Evolutionary conservation across 2,113 vertebrate species (phyloP), one percentile per base, ranked within the genome.

Genomic region (Macquaria ambigua): DNA sequence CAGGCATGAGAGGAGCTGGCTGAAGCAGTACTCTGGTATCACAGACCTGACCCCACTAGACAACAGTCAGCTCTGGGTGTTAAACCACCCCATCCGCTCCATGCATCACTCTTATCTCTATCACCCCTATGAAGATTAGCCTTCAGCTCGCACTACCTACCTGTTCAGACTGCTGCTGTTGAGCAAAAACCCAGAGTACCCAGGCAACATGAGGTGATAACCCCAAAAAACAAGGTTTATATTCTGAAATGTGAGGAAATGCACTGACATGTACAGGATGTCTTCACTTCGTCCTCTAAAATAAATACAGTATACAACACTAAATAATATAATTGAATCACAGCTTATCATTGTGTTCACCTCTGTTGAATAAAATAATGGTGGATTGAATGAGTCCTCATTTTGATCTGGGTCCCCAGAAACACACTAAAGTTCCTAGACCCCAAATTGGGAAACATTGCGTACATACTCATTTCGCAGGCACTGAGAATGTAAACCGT

Each of bases 41-140:
- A 85, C 79, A 91, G 80, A 75, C 66, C 81, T 90, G 93, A 93
- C 92, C 92, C 75, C 37, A 34, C 74, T 34, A 91, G 91, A 90
- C 91, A 94, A 94, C 90, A 90, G 87, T 85, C 89, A 83, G 92
- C 90, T 90, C 88, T 75, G 81, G 87, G 87, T 93, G 94, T 92
- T 95, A 93, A 93, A 90, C 88, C 90, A 89, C 71, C 82, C 79
- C 76, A 75, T 86, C 86, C 68, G 71, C 85, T 78, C 91, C 88
- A 94, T 95, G 91, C 84, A 95, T 94, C 95, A 95, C 87, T 89
- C 90, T 92, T 94, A 95, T 94, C 92, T 90, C 91, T 68, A 91
- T 91, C 91, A 92, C 90, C 86, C 81, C 81, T 63, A 72, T 87
- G 84, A 92, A 94, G 93, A 95, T 94, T 92, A 94, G 86, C 84